These are phyloP conservation scores for Daphoenositta chrysoptera DNA, from an alignment of 2,113 vertebrate genomes.

Conservation along the genomic window DNA sequence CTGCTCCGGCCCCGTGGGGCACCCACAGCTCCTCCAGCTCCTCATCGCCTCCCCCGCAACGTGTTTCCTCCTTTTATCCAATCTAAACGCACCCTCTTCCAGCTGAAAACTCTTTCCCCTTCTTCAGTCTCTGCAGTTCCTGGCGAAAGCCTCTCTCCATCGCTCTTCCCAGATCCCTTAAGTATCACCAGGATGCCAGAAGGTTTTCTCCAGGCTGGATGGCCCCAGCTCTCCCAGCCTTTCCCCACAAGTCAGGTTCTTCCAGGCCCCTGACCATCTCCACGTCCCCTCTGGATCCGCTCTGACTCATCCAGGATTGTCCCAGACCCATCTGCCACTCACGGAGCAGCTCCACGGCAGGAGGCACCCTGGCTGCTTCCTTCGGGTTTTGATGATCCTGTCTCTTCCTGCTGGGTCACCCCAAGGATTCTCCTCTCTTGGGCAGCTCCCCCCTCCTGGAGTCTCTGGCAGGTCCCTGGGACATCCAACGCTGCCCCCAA, in stretches of 20 bases:
- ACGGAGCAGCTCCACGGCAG: fast-evolving
- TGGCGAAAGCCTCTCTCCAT: not conserved
- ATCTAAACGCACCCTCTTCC: not conserved
- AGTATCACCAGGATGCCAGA: fast-evolving
- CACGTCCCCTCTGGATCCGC: fast-evolving
- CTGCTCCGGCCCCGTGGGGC: not conserved
- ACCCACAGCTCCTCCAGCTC: not conserved
- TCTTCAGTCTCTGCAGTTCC: not conserved
- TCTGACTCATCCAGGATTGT: not conserved
- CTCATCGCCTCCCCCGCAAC: not conserved
- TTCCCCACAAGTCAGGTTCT: not conserved
- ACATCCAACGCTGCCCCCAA: fast-evolving
- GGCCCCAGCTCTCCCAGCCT: not conserved
- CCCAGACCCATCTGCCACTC: not conserved
- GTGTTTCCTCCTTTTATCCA: not conserved
- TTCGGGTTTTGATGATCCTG: not conserved
- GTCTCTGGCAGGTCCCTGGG: not conserved
- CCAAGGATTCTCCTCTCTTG: not conserved
- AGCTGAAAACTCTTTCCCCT: not conserved
- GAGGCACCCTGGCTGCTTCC: not conserved
- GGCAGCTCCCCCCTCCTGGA: fast-evolving
- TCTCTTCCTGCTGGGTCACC: not conserved
- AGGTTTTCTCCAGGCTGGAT: not conserved
- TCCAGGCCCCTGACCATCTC: not conserved
- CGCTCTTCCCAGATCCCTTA: not conserved